Conservation (phyloP, 2,113 vertebrate genomes). For the Hemichromis elongatus region DNA sequence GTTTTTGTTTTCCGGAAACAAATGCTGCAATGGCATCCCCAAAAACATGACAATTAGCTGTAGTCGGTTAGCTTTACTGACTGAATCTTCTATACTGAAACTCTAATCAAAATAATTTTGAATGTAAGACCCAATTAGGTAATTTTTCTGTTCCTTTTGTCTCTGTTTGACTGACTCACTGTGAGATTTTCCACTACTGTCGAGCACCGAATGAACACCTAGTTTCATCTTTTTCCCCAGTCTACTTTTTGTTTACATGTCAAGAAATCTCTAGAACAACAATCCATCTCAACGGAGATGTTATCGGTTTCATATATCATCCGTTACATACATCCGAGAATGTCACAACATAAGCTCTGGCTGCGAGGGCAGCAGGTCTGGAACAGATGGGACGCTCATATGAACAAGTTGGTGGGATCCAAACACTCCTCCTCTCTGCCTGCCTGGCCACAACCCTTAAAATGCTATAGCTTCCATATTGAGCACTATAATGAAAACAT, state of each 20-base stretch:
- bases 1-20: constrained; percentile 5
- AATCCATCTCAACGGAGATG: neutral
- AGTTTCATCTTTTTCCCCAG: neutral
- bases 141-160: neutral
- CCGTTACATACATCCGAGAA: constrained; percentile 17
- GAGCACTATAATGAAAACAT: constrained; percentile 59
- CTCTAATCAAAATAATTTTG: constrained; percentile 2
- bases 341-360: constrained; percentile 4
- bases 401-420: constrained; percentile 33
- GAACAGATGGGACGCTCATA: constrained; percentile 56
- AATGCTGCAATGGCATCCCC: neutral
- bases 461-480: constrained; percentile 48
- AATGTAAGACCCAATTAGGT: constrained; percentile 29
- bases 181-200: neutral
- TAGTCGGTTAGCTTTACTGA: neutral
- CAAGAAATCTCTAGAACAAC: neutral
- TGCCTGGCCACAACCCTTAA: constrained; percentile 1
- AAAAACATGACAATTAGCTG: constrained; percentile 19
- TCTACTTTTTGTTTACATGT: neutral
- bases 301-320: neutral
- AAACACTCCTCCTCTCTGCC: constrained; percentile 11
- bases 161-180: neutral
- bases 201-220: neutral
- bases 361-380: constrained; percentile 30
- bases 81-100: neutral